phyloP scores from a whole-genome alignment of 2,888 invertebrate genomes.

The Apamea monoglypha region DNA sequence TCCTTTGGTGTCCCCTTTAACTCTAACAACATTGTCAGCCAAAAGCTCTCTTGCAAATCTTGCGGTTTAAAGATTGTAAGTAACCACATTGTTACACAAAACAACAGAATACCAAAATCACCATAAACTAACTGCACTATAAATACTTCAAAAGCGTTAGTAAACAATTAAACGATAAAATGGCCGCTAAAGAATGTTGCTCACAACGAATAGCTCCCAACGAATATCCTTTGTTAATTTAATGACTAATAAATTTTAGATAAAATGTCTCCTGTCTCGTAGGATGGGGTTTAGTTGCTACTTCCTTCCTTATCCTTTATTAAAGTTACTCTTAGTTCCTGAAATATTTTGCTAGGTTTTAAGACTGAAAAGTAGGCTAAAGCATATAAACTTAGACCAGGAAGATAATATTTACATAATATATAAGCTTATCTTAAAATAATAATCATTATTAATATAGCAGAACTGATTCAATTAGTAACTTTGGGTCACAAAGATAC shows the following conservation, averaged over 20 bases:
- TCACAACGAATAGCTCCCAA: slow-evolving; percentile 51
- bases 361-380: background rate
- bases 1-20: background rate
- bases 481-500: no score
- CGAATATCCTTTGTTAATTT: slow-evolving; percentile 62
- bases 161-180: slow-evolving; percentile 61
- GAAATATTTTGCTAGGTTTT: slow-evolving; percentile 20
- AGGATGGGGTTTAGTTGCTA: slow-evolving; percentile 37
- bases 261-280: slow-evolving; percentile 59
- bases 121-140: slow-evolving; percentile 45
- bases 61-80: background rate
- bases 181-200: slow-evolving; percentile 55
- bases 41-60: background rate
- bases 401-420: background rate
- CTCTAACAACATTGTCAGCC: background rate
- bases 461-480: no score
- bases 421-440: background rate
- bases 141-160: slow-evolving; percentile 47
- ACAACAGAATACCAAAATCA: slow-evolving; percentile 17
- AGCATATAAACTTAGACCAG: background rate
- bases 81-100: background rate
- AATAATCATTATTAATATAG: background rate
- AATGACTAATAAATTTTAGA: slow-evolving; percentile 68
- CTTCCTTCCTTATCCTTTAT: slow-evolving; percentile 57
- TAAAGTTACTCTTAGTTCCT: slow-evolving; percentile 29